Percentiles rank a stretch among this genome's conserved stretches.
Conservation (phyloP, 2,888 invertebrate genomes). For the Keiferia lycopersicella region DNA sequence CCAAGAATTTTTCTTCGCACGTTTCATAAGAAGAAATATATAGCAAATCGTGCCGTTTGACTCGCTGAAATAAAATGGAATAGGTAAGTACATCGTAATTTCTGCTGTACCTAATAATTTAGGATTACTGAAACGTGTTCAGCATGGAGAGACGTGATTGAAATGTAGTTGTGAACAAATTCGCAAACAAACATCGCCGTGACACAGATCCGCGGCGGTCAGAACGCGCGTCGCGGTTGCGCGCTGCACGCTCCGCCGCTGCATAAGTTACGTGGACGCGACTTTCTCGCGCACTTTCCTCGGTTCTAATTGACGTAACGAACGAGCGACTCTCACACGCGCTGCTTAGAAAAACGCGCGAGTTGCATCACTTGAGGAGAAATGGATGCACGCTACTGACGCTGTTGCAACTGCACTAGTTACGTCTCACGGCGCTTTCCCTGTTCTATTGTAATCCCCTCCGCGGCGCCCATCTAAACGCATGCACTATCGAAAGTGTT, state of each 20-base stretch:
- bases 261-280: conserved; percentile 63
- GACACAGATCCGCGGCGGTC: conserved; percentile 61
- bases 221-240: conserved; percentile 43
- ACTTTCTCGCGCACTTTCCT: conserved; percentile 79
- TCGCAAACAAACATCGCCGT: conserved; percentile 73
- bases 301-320: conserved; percentile 78
- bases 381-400: conserved; percentile 74
- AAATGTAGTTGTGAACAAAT: conserved; percentile 44
- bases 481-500: conserved; percentile 42
- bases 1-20: neutral
- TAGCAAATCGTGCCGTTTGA: conserved; percentile 2
- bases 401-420: conserved; percentile 72
- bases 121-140: conserved; percentile 7
- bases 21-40: neutral
- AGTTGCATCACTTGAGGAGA: conserved; percentile 77
- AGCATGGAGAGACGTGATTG: conserved; percentile 48
- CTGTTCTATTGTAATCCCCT: conserved; percentile 66
- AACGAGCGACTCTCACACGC: conserved; percentile 75
- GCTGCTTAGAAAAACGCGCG: conserved; percentile 67
- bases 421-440: conserved; percentile 67
- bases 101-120: neutral
- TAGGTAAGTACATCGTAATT: neutral
- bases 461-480: conserved; percentile 30
- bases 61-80: neutral
- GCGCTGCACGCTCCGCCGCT: conserved; percentile 46